Evolutionary conservation across 2,888 invertebrate species (phyloP), one percentile per base, ranked within the genome.

Genomic region (Ochropleura plecta): DNA sequence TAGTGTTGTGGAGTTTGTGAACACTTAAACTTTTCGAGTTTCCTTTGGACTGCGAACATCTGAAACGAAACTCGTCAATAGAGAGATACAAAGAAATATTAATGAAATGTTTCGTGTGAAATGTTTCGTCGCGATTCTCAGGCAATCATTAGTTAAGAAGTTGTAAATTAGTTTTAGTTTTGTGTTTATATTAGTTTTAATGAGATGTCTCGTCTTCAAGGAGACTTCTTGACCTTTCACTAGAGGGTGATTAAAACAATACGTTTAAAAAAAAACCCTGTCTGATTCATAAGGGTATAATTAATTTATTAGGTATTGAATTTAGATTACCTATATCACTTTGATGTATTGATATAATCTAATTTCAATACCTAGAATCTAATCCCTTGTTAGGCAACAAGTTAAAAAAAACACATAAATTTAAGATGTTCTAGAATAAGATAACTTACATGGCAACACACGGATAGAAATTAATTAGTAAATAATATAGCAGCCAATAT

Each of bases 1-100:
- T 89, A 90, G 86, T 88, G 84, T 86, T 70, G 70, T 70, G 51
- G 78, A 86, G 85, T 84, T 86, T 77, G 16, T 40, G 64, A 65
- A 71, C 59, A 62, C 70, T 79, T 73, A 12, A 73, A 84, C 57
- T 73, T 78, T 81, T 66, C 57, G 67, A 81, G 78, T 77, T 77
- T 70, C 73, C 72, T 68, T 76, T 42, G 18, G 44, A 40, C 5
- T 12, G 9, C 55, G 9, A 49, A 46, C 10, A 18, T 14, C 16
- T 63, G 30, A 57, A 48, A 62, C 30, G 3, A 57, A 57, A 68
- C 20, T 68, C 30, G 48, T 72, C 73, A 70, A 70, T 82, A 53
- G 16, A 65, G 40, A 57, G 63, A 51, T n/a, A 44, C 30, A 49
- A 81, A 69, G 48, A 59, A 59, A 73, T 82, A 63, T 67, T 67